Base-by-base conservation (phyloP, 2,888 invertebrate genomes). In the Perdita meconis region DNA sequence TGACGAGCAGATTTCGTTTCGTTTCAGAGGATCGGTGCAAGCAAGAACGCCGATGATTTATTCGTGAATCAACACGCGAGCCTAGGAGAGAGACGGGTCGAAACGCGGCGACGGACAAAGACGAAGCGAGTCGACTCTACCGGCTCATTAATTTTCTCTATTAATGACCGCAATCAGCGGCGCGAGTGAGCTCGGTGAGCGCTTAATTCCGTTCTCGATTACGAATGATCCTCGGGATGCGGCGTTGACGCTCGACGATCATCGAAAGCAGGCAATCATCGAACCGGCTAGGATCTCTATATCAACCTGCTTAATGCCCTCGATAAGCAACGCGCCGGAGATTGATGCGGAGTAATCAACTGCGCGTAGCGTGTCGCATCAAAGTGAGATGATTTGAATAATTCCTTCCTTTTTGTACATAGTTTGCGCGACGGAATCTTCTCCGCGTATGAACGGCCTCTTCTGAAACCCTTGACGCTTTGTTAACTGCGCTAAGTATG, bases 71-170 rank as follows among this genome's bases (percentile, higher is more conserved):
- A 81, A 80, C 70, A 77, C 77, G 30, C 57, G 47, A 50, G 59
- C 24, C 71, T 73, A 71, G 80, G 38, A 61, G 75, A 72, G 75
- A 83, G 77, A 60, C 68, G 26, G 73, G 78, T 81, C 77, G 81
- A 78, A 81, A 83, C 68, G 47, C 47, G 51, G 30, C 51, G 70
- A 61, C 51, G 74, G 83, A 85, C 84, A 77, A 84, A 84, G 84
- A 84, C 74, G 77, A 78, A 80, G 80, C 78, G 81, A 76, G 77
- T 73, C 73, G 68, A 61, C 55, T 70, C 73, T 65, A 61, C 74
- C 53, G 78, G 70, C 81, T 85, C 83, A 85, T 85, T 85, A 85
- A 85, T 85, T 83, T 85, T 78, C 79, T 80, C 85, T 85, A 85
- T 85, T 85, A 85, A 85, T 85, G 85, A 83, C 81, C 61, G 81